phyloP scores from a whole-genome alignment of 2,113 vertebrate genomes.

The Podarcis cretensis region DNA sequence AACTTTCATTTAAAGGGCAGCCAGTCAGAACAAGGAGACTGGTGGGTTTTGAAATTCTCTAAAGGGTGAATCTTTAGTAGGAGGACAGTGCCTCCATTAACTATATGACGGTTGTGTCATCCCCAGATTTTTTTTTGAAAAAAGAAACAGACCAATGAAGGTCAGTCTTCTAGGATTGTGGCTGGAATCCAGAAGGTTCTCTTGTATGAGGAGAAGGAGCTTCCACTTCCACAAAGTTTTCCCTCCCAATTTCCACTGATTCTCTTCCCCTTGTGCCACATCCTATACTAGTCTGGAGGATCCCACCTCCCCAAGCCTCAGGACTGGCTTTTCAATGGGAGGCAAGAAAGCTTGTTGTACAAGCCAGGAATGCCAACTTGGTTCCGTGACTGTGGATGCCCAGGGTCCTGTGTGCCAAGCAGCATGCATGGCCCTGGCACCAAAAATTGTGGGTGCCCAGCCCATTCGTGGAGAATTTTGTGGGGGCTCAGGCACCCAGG shows the following conservation, averaged over 20 bases:
- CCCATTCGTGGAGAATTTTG: no score
- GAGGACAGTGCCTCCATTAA: not conserved
- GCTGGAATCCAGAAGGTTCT: not conserved
- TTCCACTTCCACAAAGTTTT: not conserved
- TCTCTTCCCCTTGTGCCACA: no score
- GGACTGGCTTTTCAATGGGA: not conserved
- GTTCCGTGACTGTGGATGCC: no score
- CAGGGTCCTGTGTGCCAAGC: no score
- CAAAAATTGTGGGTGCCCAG: no score
- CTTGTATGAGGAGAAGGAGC: not conserved
- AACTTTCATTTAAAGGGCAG: slow-evolving; percentile 14
- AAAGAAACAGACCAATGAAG: not conserved
- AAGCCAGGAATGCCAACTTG: no score
- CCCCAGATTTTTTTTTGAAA: not conserved
- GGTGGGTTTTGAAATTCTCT: not conserved
- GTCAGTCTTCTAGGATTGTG: not conserved
- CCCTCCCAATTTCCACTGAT: not conserved
- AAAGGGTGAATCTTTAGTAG: not conserved
- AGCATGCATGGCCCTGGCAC: no score
- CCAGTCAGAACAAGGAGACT: not conserved
- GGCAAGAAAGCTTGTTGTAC: no score
- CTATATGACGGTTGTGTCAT: not conserved
- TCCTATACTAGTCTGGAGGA: no score
- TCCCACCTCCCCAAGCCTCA: not conserved
- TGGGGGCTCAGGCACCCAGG: no score